Base-by-base conservation (phyloP, 53 echinoderm and acorn worm genomes). In the Arbacia lixula region DNA sequence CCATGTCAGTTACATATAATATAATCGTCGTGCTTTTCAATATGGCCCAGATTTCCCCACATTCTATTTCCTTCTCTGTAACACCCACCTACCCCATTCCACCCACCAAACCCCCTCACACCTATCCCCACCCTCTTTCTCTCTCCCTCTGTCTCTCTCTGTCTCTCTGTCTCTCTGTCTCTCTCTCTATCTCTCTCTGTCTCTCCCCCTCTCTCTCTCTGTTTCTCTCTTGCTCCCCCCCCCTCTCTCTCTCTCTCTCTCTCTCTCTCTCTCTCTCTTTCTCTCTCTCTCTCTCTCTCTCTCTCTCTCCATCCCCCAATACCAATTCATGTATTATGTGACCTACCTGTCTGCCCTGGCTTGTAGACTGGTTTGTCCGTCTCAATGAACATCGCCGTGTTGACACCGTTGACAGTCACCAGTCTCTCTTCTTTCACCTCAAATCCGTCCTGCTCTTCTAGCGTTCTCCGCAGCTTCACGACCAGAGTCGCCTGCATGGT, bases 281-380 rank as follows among this genome's bases (percentile, higher is more conserved):
- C 30, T 32, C 22, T 21, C 22, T 21, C 22, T 57, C 5, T 57
- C 5, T 21, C 58, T 6, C 16, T 57, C 16, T 21, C 33, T 64
- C 64, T 64, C 64, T 12, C 64, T 12, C 64, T 33, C 1, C 12
- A 10, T 10, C 33, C 30, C 12, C n/a, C 29, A 17, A 19, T 0
- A 19, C 9, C 9, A 37, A 12, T 61, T 8, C 5, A 62, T 30
- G 24, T 56, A 27, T 56, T 56, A 16, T 56, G 22, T n/a, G n/a
- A n/a, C n/a, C n/a, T 46, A 93, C 94, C 84, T 69, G 84, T 71
- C 46, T 94, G 88, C 12, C 94, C 94, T 16, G 94, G 86, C 34
- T 91, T 94, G 74, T 94, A 94, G 22, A 94, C 84, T 2, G 94
- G 91, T 84, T 94, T 94, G 58, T 94, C 94, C 2, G 94, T 94